These are phyloP conservation scores for Brenthis ino DNA, from an alignment of 2,888 invertebrate genomes.

Conservation along the genomic window DNA sequence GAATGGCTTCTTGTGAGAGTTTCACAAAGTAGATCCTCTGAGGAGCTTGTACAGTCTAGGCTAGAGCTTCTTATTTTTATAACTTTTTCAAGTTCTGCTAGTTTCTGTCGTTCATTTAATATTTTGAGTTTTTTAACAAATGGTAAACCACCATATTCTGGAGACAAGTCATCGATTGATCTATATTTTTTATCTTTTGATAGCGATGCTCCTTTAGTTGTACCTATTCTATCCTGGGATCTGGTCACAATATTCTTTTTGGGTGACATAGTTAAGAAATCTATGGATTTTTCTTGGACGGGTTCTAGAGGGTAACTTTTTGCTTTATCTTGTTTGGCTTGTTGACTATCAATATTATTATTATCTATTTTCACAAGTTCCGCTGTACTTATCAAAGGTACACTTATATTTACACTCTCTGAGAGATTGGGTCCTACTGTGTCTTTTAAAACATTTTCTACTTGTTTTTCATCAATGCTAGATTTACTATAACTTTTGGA, in stretches of 20 bases:
- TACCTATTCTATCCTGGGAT: conserved; percentile 52
- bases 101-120: conserved; percentile 92
- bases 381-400: conserved; percentile 69
- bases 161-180: conserved; percentile 93
- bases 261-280: conserved; percentile 71
- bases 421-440: conserved; percentile 46
- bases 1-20: conserved; percentile 89
- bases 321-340: conserved; percentile 66
- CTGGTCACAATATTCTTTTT: conserved; percentile 57
- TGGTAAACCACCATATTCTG: conserved; percentile 92
- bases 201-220: conserved; percentile 54
- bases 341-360: conserved; percentile 70
- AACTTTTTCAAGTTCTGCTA: conserved; percentile 90
- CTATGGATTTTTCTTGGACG: conserved; percentile 74
- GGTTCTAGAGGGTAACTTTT: conserved; percentile 71
- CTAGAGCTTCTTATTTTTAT: conserved; percentile 90
- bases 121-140: conserved; percentile 95
- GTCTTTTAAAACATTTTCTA: conserved; percentile 51
- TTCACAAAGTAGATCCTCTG: conserved; percentile 82
- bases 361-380: conserved; percentile 79
- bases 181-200: conserved; percentile 86
- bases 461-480: conserved; percentile 62
- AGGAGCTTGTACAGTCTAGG: conserved; percentile 86
- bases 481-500: conserved; percentile 69
- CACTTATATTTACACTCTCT: conserved; percentile 62